Conservation (phyloP, 2,888 invertebrate genomes). For the Coleophora deauratella region DNA sequence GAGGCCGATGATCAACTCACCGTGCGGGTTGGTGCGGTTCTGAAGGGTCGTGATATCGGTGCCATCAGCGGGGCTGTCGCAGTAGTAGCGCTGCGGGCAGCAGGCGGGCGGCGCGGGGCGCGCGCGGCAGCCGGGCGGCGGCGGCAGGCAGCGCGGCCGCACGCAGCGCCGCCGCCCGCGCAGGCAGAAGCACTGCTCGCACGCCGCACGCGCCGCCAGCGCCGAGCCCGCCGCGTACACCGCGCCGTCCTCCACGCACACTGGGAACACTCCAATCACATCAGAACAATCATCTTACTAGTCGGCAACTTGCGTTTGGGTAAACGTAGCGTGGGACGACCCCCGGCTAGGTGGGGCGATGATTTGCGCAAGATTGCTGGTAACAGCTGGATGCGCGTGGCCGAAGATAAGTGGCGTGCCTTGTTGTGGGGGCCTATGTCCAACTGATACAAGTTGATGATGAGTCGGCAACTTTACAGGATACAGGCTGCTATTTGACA, state of each 20-base stretch:
- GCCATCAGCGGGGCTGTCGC: slow-evolving; percentile 27
- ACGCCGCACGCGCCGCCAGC: slow-evolving; percentile 84
- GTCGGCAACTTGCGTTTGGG: too few relatives aligned
- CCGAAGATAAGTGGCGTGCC: too few relatives aligned
- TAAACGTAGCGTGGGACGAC: too few relatives aligned
- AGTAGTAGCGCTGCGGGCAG: slow-evolving; percentile 88
- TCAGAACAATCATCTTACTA: neutral
- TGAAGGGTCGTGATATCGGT: too few relatives aligned
- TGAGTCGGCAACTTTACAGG: too few relatives aligned
- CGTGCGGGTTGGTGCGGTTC: slow-evolving; percentile 20
- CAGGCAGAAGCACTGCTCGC: slow-evolving; percentile 91
- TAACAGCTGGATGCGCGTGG: too few relatives aligned
- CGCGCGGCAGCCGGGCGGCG: slow-evolving; percentile 79
- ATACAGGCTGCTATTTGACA: too few relatives aligned
- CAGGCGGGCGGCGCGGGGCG: slow-evolving; percentile 78
- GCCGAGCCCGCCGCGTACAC: slow-evolving; percentile 87
- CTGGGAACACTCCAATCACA: slow-evolving; percentile 57
- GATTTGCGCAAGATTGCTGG: too few relatives aligned
- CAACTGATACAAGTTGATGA: neutral
- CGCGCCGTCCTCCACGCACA: slow-evolving; percentile 81
- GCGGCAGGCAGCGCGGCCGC: slow-evolving; percentile 84
- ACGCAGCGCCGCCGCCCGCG: slow-evolving; percentile 83
- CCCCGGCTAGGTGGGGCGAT: too few relatives aligned
- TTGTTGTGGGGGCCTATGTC: neutral
- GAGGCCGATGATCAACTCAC: too few relatives aligned